phyloP scores from a whole-genome alignment of 1,140 invertebrate genomes.

The Euwallacea similis region DNA sequence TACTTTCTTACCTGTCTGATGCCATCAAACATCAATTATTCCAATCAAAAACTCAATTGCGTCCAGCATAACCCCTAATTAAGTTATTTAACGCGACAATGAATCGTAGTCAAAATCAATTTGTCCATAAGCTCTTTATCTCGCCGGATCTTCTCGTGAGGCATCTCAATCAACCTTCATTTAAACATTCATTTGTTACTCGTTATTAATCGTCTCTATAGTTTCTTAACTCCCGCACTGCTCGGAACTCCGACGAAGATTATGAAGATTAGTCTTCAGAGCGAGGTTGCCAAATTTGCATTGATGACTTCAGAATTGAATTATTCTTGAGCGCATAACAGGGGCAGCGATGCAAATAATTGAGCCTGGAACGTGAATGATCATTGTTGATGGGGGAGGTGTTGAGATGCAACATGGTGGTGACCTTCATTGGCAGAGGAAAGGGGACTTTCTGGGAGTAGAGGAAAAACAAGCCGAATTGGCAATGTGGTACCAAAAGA shows the following conservation, averaged over 20 bases:
- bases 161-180: conserved; percentile 36
- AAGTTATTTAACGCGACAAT: conserved; percentile 37
- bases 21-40: too few relatives aligned
- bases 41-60: too few relatives aligned
- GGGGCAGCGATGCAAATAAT: too few relatives aligned
- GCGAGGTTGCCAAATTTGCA: too few relatives aligned
- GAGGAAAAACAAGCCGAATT: conserved; percentile 8
- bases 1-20: too few relatives aligned
- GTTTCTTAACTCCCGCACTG: conserved; percentile 35
- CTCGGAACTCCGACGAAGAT: conserved; percentile 26
- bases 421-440: too few relatives aligned
- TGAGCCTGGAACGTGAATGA: too few relatives aligned
- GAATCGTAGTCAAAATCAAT: conserved; percentile 36
- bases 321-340: too few relatives aligned
- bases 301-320: too few relatives aligned
- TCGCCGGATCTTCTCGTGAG: conserved; percentile 30
- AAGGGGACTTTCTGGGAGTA: not conserved
- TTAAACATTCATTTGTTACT: conserved; percentile 38
- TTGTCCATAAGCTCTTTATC: conserved; percentile 37
- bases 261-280: not conserved
- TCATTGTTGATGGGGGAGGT: too few relatives aligned
- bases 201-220: conserved; percentile 34
- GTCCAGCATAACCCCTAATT: conserved; percentile 13
- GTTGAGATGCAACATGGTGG: too few relatives aligned
- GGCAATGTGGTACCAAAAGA: conserved; percentile 26